Evolutionary conservation across 2,888 invertebrate species (phyloP), one percentile per base, ranked within the genome.

Genomic region (Leptopilina syphax): DNA sequence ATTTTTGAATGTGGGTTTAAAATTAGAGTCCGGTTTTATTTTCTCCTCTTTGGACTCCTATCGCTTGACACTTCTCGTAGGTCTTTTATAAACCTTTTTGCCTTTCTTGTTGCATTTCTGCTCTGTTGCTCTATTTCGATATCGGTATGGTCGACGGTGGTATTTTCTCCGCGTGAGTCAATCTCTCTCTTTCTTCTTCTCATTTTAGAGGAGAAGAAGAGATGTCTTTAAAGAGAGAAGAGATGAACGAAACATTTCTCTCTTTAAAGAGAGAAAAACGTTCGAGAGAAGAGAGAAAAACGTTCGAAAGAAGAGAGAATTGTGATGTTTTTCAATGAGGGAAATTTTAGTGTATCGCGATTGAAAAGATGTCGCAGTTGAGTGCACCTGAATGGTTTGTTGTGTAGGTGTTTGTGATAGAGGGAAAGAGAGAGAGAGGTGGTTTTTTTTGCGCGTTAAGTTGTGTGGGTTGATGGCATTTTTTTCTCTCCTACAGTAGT

Each of bases 141-240:
- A 77, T 44, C 7, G 44, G 44, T 44, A 44, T 1, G 8, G 44
- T 66, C 57, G 80, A 82, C 77, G 7, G 5, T 78, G 82, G 80
- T 78, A 82, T 82, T 82, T 82, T 82, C 82, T 78, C 70, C 76
- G 5, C 44, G 44, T 44, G 78, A 81, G 77, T 79, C 77, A 77
- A 78, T 67, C 67, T 18, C 18, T 44, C 2, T 6, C 44, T 44
- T 3, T 27, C 34, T 34, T 34, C 34, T 34, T 4, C 34, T 34
- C 34, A 3, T 34, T 34, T 34, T 34, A 34, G 34, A 34, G 34
- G 18, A 18, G 2, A 34, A 34, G 34, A 34, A 34, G 34, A 34
- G 34, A 34, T 34, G 34, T 34, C 34, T 34, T 34, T 34, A 4
- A 34, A 34, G 34, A 34, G 34, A 34, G 34, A 34, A 34, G 34